phyloP scores from a whole-genome alignment of 2,797 vertebrate species.

The Hoplostethus atlanticus region DNA sequence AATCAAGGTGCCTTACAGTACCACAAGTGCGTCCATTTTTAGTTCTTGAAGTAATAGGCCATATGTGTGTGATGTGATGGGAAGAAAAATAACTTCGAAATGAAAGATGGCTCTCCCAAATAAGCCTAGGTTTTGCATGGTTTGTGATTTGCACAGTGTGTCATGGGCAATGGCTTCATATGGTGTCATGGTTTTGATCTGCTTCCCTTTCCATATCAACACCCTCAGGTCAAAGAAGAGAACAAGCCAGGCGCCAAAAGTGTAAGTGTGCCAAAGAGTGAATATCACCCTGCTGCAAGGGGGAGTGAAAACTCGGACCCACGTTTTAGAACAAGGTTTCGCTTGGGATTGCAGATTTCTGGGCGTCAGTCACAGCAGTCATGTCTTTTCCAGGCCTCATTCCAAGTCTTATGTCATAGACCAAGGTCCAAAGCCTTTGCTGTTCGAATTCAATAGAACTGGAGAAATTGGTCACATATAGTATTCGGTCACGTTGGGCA shows the following conservation, averaged over 20 bases:
- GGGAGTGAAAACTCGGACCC: neutral
- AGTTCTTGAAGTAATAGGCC: neutral
- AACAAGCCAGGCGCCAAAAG: constrained; percentile 88
- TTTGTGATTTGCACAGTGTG: constrained; percentile 60
- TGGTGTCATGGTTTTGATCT: constrained; percentile 57
- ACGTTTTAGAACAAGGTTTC: neutral
- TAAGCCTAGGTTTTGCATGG: constrained; percentile 46
- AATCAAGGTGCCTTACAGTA: neutral
- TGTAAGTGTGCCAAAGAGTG: constrained; percentile 87
- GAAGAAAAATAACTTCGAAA: neutral
- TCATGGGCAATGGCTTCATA: constrained; percentile 6
- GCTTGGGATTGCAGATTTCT: neutral
- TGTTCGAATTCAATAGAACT: neutral
- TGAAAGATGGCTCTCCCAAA: neutral
- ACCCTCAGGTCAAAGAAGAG: constrained; percentile 95
- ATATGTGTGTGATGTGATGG: neutral
- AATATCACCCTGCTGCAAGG: neutral
- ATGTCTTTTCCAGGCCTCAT: neutral
- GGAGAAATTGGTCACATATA: neutral
- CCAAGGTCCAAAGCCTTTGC: neutral
- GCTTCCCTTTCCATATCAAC: constrained; percentile 62
- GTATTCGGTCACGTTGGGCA: neutral
- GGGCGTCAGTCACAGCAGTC: no score
- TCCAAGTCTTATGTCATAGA: neutral
- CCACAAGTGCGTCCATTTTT: neutral